Percentiles rank a stretch among this genome's conserved stretches.
phyloP scores from a whole-genome alignment of 2,797 vertebrate genomes.

The Anas bahamensis region DNA sequence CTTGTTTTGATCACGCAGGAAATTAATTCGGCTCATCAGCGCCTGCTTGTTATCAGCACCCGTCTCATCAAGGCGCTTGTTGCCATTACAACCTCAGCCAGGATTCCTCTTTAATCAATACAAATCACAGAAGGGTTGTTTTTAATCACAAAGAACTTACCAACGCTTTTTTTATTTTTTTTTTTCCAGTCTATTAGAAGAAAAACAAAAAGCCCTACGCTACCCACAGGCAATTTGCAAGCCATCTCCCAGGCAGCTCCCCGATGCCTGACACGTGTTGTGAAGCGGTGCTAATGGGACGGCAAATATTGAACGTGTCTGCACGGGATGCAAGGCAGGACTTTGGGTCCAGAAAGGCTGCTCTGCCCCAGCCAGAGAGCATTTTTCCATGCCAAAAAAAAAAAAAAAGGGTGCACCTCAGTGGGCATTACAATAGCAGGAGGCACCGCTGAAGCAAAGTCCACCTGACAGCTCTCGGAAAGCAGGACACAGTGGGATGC shows the following conservation, averaged over 20 bases:
- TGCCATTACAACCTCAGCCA: not conserved
- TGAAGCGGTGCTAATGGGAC: fast-evolving
- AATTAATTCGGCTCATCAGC: not conserved
- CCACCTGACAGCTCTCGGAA: not conserved
- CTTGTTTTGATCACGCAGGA: not conserved
- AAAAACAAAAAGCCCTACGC: not conserved
- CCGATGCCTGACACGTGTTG: not conserved
- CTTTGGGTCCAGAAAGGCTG: not conserved
- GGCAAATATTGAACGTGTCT: not conserved
- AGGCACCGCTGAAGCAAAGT: not conserved
- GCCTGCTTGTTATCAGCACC: not conserved
- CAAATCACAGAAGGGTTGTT: not conserved
- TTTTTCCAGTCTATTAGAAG: not conserved
- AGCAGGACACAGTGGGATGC: fast-evolving
- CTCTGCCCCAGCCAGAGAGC: not conserved
- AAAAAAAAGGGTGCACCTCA: too few relatives aligned
- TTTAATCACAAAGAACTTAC: constrained; percentile 8
- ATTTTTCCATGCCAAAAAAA: not conserved
- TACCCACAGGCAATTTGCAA: not conserved
- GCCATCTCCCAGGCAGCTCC: not conserved
- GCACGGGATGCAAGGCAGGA: not conserved
- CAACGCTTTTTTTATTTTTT: not conserved
- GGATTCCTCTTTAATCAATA: constrained; percentile 37
- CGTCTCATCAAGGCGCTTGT: constrained; percentile 33
- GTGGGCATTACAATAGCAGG: not conserved